Base-by-base conservation (phyloP, 2,113 vertebrate genomes). In the Chamaetylas fuelleborni region DNA sequence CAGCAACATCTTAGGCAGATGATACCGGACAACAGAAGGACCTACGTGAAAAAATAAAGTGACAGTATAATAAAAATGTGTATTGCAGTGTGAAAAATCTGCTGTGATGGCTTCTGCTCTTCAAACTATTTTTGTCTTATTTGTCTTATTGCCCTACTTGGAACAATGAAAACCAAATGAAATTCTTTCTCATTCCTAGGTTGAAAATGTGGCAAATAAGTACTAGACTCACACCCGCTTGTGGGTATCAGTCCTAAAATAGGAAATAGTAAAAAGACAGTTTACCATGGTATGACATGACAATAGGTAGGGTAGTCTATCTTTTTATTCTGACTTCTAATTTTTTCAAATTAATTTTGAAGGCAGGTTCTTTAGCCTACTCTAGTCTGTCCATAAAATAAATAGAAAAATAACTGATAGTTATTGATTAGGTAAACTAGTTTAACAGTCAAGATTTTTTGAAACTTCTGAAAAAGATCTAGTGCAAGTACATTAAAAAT, bases 1-100 rank as follows among this genome's bases (percentile, higher is more conserved):
- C 78, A 99, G 97, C 76, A 99, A 97, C 99, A 99, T 99, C 98
- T 99, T 99, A 15, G 99, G 99, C 43, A 99, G 98, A 96, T 99
- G 99, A 88, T 99, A 99, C 11, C 99, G 98, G 86, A 99, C 99
- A 11, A 99, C 98, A 43, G 99, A 99, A 24, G 99, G 98, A 48
- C 99, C 99, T 99, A 94, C 9, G 1, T 6, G 36, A 26, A 94
- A 81, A 93, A 67, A 53, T 2, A 9, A 36, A 74, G 38, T 6
- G 42, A 76, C 15, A 33, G 6, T 1, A 11, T 14, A 34, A 86
- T 18, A 70, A 70, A 88, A 84, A 47, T 11, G 6, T 34, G 3
- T 12, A 56, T 23, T 81, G 67, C 72, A 42, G 38, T 6, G 5
- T 18, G 36, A 73, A 86, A 86, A 94, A 47, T 23, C 40, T 40